A percentile compares a stretch with the other conserved stretches of the same genome.
These are phyloP conservation scores for Lonchura striata DNA, from an alignment of 2,113 vertebrate genomes.

Conservation along the genomic window DNA sequence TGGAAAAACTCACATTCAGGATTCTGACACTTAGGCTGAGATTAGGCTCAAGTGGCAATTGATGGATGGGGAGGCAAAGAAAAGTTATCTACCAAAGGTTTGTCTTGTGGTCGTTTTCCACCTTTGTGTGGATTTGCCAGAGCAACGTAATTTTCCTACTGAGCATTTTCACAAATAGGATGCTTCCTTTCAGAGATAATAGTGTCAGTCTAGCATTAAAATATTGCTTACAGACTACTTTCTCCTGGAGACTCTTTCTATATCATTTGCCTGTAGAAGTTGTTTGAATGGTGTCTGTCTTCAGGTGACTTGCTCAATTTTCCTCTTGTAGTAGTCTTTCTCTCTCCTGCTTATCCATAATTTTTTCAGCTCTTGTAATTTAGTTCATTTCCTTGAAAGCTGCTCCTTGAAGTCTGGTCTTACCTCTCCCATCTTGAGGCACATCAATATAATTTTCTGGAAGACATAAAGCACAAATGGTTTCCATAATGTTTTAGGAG, in stretches of 20 bases:
- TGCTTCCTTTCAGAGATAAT: conserved; percentile 13
- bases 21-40: conserved; percentile 39
- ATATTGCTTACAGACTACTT: conserved; percentile 71
- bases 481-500: background rate
- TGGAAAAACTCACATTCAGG: conserved; percentile 51
- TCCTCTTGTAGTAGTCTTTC: background rate
- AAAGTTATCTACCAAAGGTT: conserved; percentile 33
- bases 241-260: conserved; percentile 1
- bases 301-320: background rate
- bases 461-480: conserved; percentile 33
- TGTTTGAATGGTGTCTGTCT: background rate
- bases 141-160: background rate
- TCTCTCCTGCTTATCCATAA: background rate
- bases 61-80: conserved; percentile 50
- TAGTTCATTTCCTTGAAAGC: conserved; percentile 35
- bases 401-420: conserved; percentile 21
- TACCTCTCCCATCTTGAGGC: conserved; percentile 76
- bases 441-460: conserved; percentile 65
- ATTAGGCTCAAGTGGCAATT: conserved; percentile 59
- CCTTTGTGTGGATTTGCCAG: background rate
- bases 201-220: conserved; percentile 39
- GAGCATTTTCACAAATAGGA: background rate
- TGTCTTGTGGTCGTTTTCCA: background rate
- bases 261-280: background rate
- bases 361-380: background rate